A percentile compares a stretch with the other conserved stretches of the same genome.
phyloP scores from a whole-genome alignment of 2,888 invertebrate genomes.

The Polymixis lichenea region DNA sequence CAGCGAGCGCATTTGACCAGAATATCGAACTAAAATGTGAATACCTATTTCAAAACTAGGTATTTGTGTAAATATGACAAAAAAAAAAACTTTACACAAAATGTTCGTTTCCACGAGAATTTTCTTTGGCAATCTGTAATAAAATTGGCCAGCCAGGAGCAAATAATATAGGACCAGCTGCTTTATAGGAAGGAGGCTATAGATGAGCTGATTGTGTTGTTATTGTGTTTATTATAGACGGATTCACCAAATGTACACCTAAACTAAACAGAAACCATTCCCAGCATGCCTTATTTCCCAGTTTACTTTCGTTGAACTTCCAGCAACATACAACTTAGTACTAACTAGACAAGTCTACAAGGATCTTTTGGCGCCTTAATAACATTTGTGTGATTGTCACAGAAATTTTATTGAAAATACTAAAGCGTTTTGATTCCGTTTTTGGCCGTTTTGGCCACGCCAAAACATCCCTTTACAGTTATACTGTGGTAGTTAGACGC shows the following conservation, averaged over 20 bases:
- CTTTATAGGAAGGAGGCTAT: not conserved
- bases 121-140: not conserved
- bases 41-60: not conserved
- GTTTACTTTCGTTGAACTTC: not conserved
- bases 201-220: not conserved
- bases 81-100: not conserved
- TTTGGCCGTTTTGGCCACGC: not conserved
- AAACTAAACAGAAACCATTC: not conserved
- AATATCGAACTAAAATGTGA: not conserved
- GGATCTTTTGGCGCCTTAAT: not conserved
- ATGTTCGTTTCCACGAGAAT: not conserved
- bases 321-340: not conserved
- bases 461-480: not conserved
- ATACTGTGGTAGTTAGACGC: conserved; percentile 43
- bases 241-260: not conserved
- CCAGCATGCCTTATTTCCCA: not conserved
- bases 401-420: not conserved
- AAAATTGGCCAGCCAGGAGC: not conserved
- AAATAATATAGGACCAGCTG: not conserved
- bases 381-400: not conserved
- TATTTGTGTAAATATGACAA: not conserved
- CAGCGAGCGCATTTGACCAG: not conserved
- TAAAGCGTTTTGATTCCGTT: too few relatives aligned
- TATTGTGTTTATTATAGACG: not conserved
- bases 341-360: not conserved